Conservation (phyloP, 2,797 vertebrate species). For the Diceros bicornis region DNA sequence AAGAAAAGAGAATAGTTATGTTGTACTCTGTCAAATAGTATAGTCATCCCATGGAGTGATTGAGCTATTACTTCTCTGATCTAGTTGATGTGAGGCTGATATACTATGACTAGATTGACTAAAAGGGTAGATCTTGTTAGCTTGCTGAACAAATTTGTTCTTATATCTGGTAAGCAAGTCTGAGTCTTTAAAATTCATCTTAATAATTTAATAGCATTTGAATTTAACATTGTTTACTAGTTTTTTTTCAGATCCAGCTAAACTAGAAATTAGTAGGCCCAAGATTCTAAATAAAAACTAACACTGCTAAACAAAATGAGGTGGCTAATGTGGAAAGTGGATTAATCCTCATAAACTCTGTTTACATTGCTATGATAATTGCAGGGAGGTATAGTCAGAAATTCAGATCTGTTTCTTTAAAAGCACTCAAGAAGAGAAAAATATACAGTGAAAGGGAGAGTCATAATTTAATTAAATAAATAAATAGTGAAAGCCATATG, state of each 20-base stretch:
- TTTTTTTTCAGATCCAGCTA: not conserved
- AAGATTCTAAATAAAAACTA: not conserved
- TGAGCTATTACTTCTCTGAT: not conserved
- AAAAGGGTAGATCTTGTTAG: not conserved
- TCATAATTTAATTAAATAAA: not conserved
- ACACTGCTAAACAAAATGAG: not conserved
- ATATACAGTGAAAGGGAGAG: not conserved
- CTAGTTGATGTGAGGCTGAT: not conserved
- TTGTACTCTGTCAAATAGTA: not conserved
- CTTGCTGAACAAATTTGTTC: not conserved
- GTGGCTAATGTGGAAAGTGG: not conserved
- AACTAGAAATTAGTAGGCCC: not conserved
- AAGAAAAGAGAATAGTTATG: not conserved
- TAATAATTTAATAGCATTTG: not conserved
- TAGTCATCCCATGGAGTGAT: not conserved
- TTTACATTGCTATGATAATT: not conserved
- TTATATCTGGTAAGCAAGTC: not conserved
- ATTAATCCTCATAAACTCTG: not conserved
- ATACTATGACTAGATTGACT: not conserved
- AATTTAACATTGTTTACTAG: not conserved
- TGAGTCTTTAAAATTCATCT: not conserved
- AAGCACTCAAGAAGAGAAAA: not conserved
- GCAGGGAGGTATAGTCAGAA: rapidly evolving
- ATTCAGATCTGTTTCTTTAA: not conserved
- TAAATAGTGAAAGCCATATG: not conserved